phyloP scores from a whole-genome alignment of 2,888 invertebrate genomes.

The Drosophila neutralis region DNA sequence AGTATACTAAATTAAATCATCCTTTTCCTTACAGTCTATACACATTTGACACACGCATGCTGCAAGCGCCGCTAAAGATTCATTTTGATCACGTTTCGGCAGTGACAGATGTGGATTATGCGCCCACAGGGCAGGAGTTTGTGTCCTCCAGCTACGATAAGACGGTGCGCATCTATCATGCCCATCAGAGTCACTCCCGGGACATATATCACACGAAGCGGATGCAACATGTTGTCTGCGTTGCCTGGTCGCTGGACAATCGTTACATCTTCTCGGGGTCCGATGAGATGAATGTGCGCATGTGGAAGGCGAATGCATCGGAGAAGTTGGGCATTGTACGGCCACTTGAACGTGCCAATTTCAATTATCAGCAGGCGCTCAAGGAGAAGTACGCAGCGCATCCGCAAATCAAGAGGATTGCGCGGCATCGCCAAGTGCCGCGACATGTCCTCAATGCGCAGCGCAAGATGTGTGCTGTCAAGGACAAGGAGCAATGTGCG shows the following conservation, averaged over 20 bases:
- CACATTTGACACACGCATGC: slow-evolving; percentile 96
- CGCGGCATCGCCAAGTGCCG: slow-evolving; percentile 97
- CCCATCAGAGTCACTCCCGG: slow-evolving; percentile 92
- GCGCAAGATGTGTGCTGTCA: slow-evolving; percentile 90
- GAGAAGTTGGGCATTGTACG: slow-evolving; percentile 98
- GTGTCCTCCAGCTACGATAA: slow-evolving; percentile 98
- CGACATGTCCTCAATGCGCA: slow-evolving; percentile 94
- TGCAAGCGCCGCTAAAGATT: slow-evolving; percentile 92
- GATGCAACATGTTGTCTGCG: slow-evolving; percentile 97
- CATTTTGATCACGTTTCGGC: slow-evolving; percentile 98
- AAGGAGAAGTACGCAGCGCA: slow-evolving; percentile 97
- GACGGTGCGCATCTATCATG: slow-evolving; percentile 95
- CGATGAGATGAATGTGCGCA: slow-evolving; percentile 99
- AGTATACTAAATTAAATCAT: background rate
- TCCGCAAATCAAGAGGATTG: slow-evolving; percentile 96
- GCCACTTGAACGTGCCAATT: slow-evolving; percentile 93
- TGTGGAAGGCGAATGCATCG: slow-evolving; percentile 99
- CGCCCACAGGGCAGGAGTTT: slow-evolving; percentile 98
- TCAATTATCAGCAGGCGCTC: slow-evolving; percentile 94
- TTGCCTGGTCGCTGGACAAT: slow-evolving; percentile 96
- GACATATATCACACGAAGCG: slow-evolving; percentile 99
- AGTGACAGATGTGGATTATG: slow-evolving; percentile 97
- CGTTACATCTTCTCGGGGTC: slow-evolving; percentile 97
- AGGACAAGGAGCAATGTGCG: slow-evolving; percentile 92
- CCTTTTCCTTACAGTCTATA: slow-evolving; percentile 90